A percentile compares a stretch with the other conserved stretches of the same genome.
phyloP scores from a whole-genome alignment of 2,888 invertebrate species.

The Nemotelus nigrinus region DNA sequence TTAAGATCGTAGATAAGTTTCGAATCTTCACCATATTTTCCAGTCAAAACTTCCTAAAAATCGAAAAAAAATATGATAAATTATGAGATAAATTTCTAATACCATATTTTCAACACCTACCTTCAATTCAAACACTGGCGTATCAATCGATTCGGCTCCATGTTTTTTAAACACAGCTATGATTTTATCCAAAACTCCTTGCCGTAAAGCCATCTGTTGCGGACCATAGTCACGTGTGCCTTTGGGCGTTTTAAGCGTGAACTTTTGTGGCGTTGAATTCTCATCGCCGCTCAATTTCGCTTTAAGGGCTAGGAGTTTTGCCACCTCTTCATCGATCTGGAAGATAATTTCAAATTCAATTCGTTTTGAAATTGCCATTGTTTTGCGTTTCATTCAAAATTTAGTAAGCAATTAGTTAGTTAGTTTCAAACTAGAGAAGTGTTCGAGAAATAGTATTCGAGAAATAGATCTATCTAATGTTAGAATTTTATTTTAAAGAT shows the following conservation, averaged over 20 bases:
- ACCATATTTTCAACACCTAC: constrained; percentile 65
- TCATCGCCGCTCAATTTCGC: constrained; percentile 73
- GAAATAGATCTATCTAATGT: too few species aligned
- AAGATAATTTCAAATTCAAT: constrained; percentile 55
- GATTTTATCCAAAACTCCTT: constrained; percentile 86
- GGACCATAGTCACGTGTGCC: constrained; percentile 96
- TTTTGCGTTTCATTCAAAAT: constrained; percentile 6
- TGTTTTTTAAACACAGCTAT: constrained; percentile 92
- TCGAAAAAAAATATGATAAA: neutral
- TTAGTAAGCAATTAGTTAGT: neutral
- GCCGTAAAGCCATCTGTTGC: constrained; percentile 92
- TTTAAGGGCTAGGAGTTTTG: constrained; percentile 83
- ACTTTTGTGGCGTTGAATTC: constrained; percentile 73
- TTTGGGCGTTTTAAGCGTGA: constrained; percentile 89
- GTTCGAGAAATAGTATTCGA: too few species aligned
- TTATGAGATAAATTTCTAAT: neutral
- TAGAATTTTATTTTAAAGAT: neutral
- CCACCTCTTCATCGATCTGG: constrained; percentile 87
- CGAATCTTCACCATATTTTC: constrained; percentile 99
- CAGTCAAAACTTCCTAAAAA: constrained; percentile 91
- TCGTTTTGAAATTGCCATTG: constrained; percentile 7
- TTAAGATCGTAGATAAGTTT: constrained; percentile 98
- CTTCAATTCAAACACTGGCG: constrained; percentile 97
- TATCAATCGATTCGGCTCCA: constrained; percentile 98
- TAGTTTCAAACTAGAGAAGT: neutral